These are phyloP conservation scores for Sturnus vulgaris DNA, from an alignment of 2,113 vertebrate genomes.

Conservation along the genomic window DNA sequence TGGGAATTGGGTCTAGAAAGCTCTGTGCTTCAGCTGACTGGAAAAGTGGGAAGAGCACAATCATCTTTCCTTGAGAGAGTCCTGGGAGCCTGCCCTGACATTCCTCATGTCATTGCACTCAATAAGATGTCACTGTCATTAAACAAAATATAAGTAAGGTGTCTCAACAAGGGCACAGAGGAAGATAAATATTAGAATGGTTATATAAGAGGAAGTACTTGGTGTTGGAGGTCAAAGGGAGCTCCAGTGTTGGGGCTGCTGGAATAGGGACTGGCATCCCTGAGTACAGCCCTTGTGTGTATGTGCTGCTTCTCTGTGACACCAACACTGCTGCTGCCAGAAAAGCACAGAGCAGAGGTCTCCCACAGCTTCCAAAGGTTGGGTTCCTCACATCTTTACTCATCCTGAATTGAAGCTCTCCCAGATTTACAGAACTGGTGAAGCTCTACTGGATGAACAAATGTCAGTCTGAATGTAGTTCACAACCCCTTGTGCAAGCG, in stretches of 20 bases:
- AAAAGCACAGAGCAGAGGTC: not conserved
- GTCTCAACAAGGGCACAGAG: not conserved
- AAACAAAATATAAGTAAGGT: not conserved
- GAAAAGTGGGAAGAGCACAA: not conserved
- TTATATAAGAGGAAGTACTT: not conserved
- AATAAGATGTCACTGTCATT: not conserved
- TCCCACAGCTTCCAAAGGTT: not conserved
- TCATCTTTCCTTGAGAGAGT: fast-evolving
- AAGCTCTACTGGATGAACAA: not conserved
- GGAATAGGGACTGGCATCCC: not conserved
- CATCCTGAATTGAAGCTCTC: not conserved
- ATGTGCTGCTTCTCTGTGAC: not conserved
- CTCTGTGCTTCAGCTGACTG: not conserved
- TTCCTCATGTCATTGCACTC: not conserved
- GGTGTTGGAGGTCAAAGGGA: not conserved
- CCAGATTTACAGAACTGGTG: not conserved
- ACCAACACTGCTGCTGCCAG: not conserved
- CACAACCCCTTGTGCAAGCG: not conserved
- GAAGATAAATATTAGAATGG: not conserved
- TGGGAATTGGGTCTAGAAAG: not conserved
- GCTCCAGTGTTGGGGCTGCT: not conserved
- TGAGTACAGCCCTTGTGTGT: not conserved
- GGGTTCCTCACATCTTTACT: not conserved
- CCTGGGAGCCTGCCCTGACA: not conserved
- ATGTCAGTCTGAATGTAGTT: fast-evolving